A percentile compares a stretch with the other conserved stretches of the same genome.
Evolutionary conservation across 2,797 vertebrate species (phyloP).

Genomic region (Darevskia nairensis): DNA sequence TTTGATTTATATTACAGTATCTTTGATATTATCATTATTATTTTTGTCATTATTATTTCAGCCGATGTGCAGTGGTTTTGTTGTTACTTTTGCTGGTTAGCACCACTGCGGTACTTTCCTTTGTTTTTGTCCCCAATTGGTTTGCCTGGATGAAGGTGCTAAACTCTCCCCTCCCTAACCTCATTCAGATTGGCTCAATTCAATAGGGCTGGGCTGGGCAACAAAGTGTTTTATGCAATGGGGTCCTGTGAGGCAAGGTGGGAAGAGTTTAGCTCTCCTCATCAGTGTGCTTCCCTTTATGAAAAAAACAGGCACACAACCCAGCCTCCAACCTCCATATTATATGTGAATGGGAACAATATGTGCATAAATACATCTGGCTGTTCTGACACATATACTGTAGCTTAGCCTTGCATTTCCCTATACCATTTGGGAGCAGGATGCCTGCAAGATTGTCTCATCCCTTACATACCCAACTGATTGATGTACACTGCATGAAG

Average conservation of each 20-base stretch:
- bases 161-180: not conserved
- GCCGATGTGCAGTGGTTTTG: no score
- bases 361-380: not conserved
- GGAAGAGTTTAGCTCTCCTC: not conserved
- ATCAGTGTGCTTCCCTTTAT: not conserved
- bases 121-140: not conserved
- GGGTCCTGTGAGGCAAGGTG: not conserved
- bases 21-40: no score
- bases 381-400: not conserved
- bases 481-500: no score
- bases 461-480: no score
- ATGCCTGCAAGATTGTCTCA: no score
- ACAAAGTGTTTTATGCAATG: not conserved
- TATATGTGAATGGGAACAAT: not conserved
- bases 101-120: no score
- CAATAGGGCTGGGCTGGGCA: not conserved
- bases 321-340: not conserved
- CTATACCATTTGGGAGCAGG: no score
- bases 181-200: not conserved
- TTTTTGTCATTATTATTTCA: no score
- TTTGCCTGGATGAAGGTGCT: not conserved
- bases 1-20: no score
- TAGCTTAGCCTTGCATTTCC: not conserved
- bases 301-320: not conserved
- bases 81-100: no score